phyloP scores from a whole-genome alignment of 2,797 vertebrate species.

The Vespertilio murinus region DNA sequence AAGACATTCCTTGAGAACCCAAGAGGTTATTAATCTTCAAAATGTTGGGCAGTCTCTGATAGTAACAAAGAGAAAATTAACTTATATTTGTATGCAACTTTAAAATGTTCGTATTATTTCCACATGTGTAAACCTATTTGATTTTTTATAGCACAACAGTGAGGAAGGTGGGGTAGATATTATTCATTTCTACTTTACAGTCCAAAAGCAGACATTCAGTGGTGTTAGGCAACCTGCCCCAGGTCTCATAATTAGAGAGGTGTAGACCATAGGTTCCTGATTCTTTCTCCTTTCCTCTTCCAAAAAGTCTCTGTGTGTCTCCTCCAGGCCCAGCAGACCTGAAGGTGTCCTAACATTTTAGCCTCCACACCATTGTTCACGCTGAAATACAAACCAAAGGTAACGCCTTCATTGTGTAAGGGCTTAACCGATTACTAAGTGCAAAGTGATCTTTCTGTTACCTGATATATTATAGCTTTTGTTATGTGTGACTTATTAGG shows the following conservation, averaged over 20 bases:
- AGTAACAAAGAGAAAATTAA: conserved; percentile 33
- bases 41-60: background rate
- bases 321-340: no score
- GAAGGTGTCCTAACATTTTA: no score
- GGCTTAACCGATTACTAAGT: background rate
- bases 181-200: conserved; percentile 34
- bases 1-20: background rate
- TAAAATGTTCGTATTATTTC: background rate
- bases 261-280: background rate
- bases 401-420: background rate
- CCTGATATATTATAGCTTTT: background rate
- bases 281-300: background rate
- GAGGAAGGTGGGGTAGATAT: background rate
- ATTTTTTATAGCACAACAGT: background rate
- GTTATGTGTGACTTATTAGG: background rate
- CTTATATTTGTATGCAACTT: background rate
- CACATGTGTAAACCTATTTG: background rate
- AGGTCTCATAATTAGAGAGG: background rate
- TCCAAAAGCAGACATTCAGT: conserved; percentile 28
- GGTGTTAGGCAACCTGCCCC: background rate
- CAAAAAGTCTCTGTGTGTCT: background rate
- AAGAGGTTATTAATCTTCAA: conserved; percentile 14
- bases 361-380: background rate
- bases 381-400: background rate
- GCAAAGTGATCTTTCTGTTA: background rate